Base-by-base conservation (phyloP, 1,140 invertebrate genomes). In the Aphidius ervi region DNA sequence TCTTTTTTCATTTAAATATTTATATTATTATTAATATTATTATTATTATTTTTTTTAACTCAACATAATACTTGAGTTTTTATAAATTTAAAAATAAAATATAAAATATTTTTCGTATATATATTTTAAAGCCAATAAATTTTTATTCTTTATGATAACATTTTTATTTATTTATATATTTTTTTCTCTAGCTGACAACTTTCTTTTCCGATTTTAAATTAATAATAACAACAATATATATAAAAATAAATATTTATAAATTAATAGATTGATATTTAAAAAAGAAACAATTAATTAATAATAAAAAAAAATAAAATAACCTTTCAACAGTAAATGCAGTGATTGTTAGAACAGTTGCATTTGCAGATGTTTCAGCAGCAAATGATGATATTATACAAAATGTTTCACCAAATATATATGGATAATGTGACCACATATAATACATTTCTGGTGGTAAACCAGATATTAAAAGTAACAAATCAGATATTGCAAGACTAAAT, bases 271-370 rank as follows among this genome's bases (percentile, higher is more conserved):
- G 2, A 55, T 43, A 39, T n/a, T 10, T 23, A 31, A 8, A 48
- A n/a, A 53, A 53, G n/a, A n/a, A n/a, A n/a, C n/a, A 43, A 16
- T 16, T 2, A 20, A 20, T n/a, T 20, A 16, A 6, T 54, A 6
- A 46, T n/a, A 23, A 52, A 6, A 52, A 6, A 52, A 52, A 31
- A 50, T 52, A 43, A 43, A 1, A 43, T 48, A 50, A 72, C 76
- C 76, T 77, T 75, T 98, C 96, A 5, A 96, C 86, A 0, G 95
- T 98, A 78, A 98, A 98, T 4, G 93, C 91, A 0, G 91, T 93
- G 52, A 96, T 95, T 6, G 92, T 95, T 49, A 98, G 81, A 0
- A 98, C 91, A 1, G 95, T 96, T 0, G 95, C 94, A 75, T 97
- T 95, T 3, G 93, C 92, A 0, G 93, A 95, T 5, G 91, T 94